Evolutionary conservation across 2,888 invertebrate genomes (phyloP).

Genomic region (Coenonympha arcania): DNA sequence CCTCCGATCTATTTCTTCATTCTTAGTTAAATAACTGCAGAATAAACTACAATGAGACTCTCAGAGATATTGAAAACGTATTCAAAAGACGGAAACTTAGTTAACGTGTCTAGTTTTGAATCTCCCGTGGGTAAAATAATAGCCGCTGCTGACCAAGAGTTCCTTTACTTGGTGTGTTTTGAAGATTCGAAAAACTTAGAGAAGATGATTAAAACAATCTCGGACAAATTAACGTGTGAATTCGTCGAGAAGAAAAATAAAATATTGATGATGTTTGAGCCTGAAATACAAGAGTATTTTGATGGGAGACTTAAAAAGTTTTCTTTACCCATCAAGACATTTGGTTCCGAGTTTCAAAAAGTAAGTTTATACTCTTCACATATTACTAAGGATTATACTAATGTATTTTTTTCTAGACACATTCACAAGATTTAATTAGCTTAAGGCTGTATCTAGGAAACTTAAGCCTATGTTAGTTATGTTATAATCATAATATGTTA

Average conservation of each 20-base stretch:
- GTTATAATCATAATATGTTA: no score
- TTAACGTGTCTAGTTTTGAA: slow-evolving; percentile 38
- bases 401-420: no score
- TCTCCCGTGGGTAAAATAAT: slow-evolving; percentile 49
- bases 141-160: slow-evolving; percentile 50
- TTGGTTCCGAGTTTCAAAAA: slow-evolving; percentile 64
- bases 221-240: slow-evolving; percentile 38
- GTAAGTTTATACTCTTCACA: slow-evolving; percentile 36
- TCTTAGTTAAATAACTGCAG: no score
- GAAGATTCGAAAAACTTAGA: slow-evolving; percentile 52
- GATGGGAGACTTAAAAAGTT: slow-evolving; percentile 51
- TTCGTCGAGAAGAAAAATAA: slow-evolving; percentile 43
- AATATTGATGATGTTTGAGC: slow-evolving; percentile 39
- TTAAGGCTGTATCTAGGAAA: no score
- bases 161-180: slow-evolving; percentile 47
- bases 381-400: no score
- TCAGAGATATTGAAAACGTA: slow-evolving; percentile 30
- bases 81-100: slow-evolving; percentile 28
- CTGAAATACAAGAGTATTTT: slow-evolving; percentile 47
- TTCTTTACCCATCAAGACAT: slow-evolving; percentile 48
- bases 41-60: slow-evolving; percentile 29
- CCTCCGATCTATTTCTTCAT: no score
- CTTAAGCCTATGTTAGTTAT: no score
- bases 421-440: no score
- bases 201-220: slow-evolving; percentile 41